Base-by-base conservation (phyloP, 2,888 invertebrate genomes). In the Antitype chi region DNA sequence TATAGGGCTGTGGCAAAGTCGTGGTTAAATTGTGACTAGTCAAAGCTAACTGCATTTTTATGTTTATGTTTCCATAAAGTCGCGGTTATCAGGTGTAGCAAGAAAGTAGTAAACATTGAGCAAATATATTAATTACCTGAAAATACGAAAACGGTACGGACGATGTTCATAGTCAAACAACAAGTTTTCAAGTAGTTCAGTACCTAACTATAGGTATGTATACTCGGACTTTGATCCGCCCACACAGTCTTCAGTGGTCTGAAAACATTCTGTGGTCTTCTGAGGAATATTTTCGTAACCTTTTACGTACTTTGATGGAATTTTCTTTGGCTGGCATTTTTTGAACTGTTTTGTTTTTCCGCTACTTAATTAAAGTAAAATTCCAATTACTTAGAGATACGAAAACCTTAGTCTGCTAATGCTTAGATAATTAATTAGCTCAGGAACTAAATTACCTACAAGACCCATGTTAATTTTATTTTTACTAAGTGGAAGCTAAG, bases 201-300 rank as follows among this genome's bases (percentile, higher is more conserved):
- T 38, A 11, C 4, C 6, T 7, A 43, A 43, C 23, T 68, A 38
- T 6, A 4, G 1, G 32, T 25, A 17, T 43, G 17, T n/a, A 55
- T 55, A n/a, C 23, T 53, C 9, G 2, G 13, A 3, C 25, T 17
- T 60, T 25, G 32, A 43, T 55, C 76, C 32, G 9, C 49, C 49
- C n/a, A n/a, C n/a, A n/a, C 32, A 9, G 23, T 57, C 2, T 52
- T 38, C 23, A 57, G 32, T 57, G 38, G n/a, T 32, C 25, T 49
- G 28, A 15, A 66, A 70, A 59, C 47, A 67, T 78, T 67, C 28
- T 43, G 67, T 49, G 17, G 28, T 25, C 8, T 60, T 28, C n/a
- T 7, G 3, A 70, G 9, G 13, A 72, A 72, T 25, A 38, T 63
- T 57, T 38, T 59, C 15, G 23, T 59, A 64, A 64, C 64, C 23